These are phyloP conservation scores for Coleophora flavipennella DNA, from an alignment of 2,888 invertebrate genomes.

Conservation along the genomic window DNA sequence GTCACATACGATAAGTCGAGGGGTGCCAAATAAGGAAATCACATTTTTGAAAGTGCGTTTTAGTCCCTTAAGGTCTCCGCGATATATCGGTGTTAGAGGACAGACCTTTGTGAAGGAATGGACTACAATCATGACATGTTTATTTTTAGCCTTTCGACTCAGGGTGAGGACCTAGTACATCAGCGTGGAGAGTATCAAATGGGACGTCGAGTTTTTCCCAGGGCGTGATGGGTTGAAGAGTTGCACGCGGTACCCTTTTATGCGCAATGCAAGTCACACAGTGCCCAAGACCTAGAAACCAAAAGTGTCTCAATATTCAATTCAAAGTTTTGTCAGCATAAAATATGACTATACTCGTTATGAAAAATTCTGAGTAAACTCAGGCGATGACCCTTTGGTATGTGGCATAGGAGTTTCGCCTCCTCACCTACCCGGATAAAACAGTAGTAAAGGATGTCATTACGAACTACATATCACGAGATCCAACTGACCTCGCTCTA, in stretches of 20 bases:
- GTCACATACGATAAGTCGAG: conserved; percentile 4
- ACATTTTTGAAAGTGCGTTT: neutral
- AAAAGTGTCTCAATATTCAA: conserved; percentile 4
- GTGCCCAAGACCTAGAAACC: conserved; percentile 4
- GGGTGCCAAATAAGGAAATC: conserved; percentile 6
- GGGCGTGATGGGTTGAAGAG: conserved; percentile 1
- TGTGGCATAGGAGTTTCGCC: conserved; percentile 5
- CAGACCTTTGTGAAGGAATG: conserved; percentile 7
- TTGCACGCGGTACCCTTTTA: neutral
- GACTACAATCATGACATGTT: conserved; percentile 3
- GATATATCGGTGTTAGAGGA: conserved; percentile 1
- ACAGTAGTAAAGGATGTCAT: neutral
- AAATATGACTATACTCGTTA: conserved; percentile 7
- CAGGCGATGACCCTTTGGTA: conserved; percentile 9
- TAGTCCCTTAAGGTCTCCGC: neutral
- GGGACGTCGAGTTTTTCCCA: conserved; percentile 7
- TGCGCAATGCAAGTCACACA: conserved; percentile 2
- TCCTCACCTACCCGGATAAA: conserved; percentile 4
- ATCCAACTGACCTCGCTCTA: conserved; percentile 11
- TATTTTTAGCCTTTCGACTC: conserved; percentile 3
- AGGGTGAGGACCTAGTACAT: conserved; percentile 7
- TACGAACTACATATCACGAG: neutral
- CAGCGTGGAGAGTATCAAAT: conserved; percentile 6
- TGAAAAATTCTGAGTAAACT: conserved; percentile 5
- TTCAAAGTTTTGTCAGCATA: conserved; percentile 6